Conservation (phyloP, 2,888 invertebrate genomes). For the Charanyca ferruginea region DNA sequence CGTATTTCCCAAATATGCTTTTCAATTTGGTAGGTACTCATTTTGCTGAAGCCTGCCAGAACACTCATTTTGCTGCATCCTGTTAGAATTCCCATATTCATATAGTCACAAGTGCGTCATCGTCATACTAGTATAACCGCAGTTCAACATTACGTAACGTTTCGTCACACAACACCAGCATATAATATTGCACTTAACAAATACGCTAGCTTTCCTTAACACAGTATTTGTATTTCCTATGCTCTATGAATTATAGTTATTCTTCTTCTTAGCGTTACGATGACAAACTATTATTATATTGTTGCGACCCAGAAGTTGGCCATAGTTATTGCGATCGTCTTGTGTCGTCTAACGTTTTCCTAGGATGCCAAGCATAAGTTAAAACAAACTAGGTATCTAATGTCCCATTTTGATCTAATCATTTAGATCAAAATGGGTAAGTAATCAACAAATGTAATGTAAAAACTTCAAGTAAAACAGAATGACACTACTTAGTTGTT, state of each 20-base stretch:
- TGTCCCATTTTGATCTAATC: too few species aligned
- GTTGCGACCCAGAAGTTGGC: too few species aligned
- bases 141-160: constrained; percentile 39
- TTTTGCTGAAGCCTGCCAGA: constrained; percentile 40
- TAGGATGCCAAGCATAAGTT: too few species aligned
- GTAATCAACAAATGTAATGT: background rate
- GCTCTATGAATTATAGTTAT: constrained; percentile 1
- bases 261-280: too few species aligned
- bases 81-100: constrained; percentile 34
- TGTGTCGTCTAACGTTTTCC: too few species aligned
- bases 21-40: background rate
- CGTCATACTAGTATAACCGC: constrained; percentile 39
- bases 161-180: constrained; percentile 18
- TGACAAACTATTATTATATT: too few species aligned
- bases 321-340: too few species aligned
- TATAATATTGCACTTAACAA: constrained; percentile 24
- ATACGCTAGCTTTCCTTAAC: constrained; percentile 13
- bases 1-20: constrained; percentile 12
- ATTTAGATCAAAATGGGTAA: too few species aligned
- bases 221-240: background rate
- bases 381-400: too few species aligned
- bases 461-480: background rate
- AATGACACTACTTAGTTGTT: background rate
- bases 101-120: constrained; percentile 46
- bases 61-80: constrained; percentile 35